phyloP scores from a whole-genome alignment of 2,113 vertebrate species.

The Mionectes macconnelli region DNA sequence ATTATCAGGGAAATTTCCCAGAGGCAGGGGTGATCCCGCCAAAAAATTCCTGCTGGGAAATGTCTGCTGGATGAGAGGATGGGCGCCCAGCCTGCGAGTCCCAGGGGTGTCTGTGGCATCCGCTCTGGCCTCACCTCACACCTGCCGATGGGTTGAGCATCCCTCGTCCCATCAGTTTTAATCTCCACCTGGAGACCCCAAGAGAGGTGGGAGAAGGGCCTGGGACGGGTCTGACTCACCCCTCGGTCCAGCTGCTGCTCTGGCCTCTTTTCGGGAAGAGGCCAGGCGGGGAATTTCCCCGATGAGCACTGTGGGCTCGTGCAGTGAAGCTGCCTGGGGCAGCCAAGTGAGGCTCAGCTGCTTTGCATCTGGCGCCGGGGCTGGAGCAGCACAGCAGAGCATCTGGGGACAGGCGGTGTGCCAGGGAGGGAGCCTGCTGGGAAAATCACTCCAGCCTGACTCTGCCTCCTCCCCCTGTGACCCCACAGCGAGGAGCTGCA shows the following conservation, averaged over 20 bases:
- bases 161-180: not conserved
- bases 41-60: not conserved
- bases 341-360: not conserved
- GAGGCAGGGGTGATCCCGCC: not conserved
- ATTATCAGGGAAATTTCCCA: not conserved
- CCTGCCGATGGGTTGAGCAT: not conserved
- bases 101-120: not conserved
- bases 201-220: not conserved
- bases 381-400: not conserved
- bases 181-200: not conserved
- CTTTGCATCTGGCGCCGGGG: not conserved
- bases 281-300: not conserved
- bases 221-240: accelerated
- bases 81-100: accelerated
- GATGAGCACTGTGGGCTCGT: accelerated
- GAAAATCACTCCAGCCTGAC: not conserved
- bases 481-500: not conserved
- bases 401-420: not conserved
- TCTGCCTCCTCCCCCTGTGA: not conserved
- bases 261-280: not conserved
- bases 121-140: accelerated
- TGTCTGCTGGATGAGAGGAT: accelerated
- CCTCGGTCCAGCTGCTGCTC: not conserved
- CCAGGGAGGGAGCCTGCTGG: conserved; percentile 15
- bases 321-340: not conserved